Conservation (phyloP, 2,113 vertebrate species). For the Clarias batrachus region DNA sequence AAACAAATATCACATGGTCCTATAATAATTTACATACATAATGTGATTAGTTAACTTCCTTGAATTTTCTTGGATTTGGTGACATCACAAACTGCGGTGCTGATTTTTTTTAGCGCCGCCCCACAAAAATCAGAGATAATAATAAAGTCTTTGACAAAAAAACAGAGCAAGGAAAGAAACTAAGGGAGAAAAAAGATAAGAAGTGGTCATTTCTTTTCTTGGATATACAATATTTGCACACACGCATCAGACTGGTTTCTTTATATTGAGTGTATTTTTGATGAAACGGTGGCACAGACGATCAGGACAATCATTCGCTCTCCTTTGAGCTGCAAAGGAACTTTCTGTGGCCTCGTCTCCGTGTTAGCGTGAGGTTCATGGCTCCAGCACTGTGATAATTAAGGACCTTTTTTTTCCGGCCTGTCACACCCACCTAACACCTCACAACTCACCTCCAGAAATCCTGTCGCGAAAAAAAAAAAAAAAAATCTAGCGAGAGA, state of each 20-base stretch:
- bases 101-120: background rate
- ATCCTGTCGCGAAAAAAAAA: background rate
- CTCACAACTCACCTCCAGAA: conserved; percentile 10
- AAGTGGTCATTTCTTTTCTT: background rate
- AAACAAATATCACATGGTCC: background rate
- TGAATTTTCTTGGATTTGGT: background rate
- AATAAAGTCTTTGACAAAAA: too few species aligned
- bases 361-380: background rate
- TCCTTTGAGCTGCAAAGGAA: background rate
- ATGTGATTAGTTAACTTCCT: background rate
- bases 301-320: background rate
- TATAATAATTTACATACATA: background rate
- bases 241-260: background rate
- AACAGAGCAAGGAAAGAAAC: background rate
- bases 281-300: background rate
- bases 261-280: background rate
- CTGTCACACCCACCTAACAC: background rate
- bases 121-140: background rate
- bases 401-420: background rate
- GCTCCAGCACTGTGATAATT: background rate
- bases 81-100: background rate
- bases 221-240: background rate
- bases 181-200: too few species aligned
- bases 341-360: background rate
- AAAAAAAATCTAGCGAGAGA: background rate